A percentile compares a stretch with the other conserved stretches of the same genome.
Evolutionary conservation across 2,113 vertebrate genomes (phyloP).

Genomic region (Sigmodon hispidus): DNA sequence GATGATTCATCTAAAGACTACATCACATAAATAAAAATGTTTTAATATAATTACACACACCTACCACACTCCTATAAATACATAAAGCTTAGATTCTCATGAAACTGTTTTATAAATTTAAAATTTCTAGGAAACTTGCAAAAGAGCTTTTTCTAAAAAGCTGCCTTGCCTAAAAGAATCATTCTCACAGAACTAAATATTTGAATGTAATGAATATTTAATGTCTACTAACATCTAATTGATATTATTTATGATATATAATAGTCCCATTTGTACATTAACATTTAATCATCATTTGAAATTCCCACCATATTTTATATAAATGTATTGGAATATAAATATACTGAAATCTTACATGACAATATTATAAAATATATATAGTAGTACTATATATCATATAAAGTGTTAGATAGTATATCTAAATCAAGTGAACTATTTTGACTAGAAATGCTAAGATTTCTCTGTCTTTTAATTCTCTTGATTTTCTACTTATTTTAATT

Average conservation of each 20-base stretch:
- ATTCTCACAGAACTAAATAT: not conserved
- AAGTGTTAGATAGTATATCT: not conserved
- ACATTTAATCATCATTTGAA: not conserved
- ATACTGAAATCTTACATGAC: not conserved
- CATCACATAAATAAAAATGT: no score
- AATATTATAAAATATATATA: not conserved
- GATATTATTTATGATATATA: not conserved
- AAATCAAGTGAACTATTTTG: not conserved
- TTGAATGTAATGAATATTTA: not conserved
- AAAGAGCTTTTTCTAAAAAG: not conserved
- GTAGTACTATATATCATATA: not conserved
- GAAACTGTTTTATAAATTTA: not conserved
- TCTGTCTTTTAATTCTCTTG: not conserved
- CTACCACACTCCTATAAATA: not conserved
- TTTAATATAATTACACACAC: not conserved
- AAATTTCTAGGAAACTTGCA: not conserved
- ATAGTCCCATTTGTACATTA: not conserved
- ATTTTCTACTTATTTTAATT: slow-evolving; percentile 60
- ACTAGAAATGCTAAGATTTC: slow-evolving; percentile 26
- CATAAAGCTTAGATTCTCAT: not conserved
- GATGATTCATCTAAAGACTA: not conserved
- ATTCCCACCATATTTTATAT: not conserved
- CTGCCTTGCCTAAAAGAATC: not conserved
- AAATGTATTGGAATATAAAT: not conserved
- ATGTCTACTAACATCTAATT: not conserved